Evolutionary conservation across 2,888 invertebrate genomes (phyloP), one percentile per base, ranked within the genome.

Genomic region (Pandemis heparana): DNA sequence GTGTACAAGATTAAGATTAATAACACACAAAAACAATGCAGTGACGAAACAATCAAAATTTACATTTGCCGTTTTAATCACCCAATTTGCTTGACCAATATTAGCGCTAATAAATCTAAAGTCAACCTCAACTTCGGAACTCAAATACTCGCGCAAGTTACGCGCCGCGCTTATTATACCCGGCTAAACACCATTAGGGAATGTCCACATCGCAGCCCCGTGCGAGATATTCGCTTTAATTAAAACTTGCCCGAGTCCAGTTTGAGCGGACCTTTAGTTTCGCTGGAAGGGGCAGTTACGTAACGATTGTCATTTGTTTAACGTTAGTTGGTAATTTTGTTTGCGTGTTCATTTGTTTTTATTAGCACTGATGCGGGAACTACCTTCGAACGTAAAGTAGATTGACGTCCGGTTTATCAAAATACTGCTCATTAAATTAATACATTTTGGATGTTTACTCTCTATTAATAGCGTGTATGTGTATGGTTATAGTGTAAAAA

Each of bases 171-270:
- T 82, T 83, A 84, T 84, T 86, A 89, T 85, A 81, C 81, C 75
- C 78, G 80, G 82, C 84, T 86, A 85, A 87, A 88, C 84, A 85
- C 83, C 85, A 84, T 87, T 87, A 87, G 83, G 83, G 84, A 85
- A 85, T 85, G 87, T 89, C 87, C 87, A 86, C 87, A 85, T 83
- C 80, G 83, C 84, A 83, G 85, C 84, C 84, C 79, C 84, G 85
- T 86, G 83, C 83, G 84, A 88, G 89, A 89, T 90, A 90, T 91
- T 90, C 89, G 88, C 89, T 86, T 89, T 91, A 90, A 91, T 91
- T 90, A 91, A 91, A 91, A 90, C 90, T 91, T 89, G 87, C 85
- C 83, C 88, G 76, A 83, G 85, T 84, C 80, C 82, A 81, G 79
- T 80, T 76, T 71, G 81, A 81, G 83, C 75, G 78, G 76, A 80